Percentiles rank a stretch among this genome's conserved stretches.
Evolutionary conservation across 2,113 vertebrate species (phyloP).

Genomic region (Haemorhous mexicanus): DNA sequence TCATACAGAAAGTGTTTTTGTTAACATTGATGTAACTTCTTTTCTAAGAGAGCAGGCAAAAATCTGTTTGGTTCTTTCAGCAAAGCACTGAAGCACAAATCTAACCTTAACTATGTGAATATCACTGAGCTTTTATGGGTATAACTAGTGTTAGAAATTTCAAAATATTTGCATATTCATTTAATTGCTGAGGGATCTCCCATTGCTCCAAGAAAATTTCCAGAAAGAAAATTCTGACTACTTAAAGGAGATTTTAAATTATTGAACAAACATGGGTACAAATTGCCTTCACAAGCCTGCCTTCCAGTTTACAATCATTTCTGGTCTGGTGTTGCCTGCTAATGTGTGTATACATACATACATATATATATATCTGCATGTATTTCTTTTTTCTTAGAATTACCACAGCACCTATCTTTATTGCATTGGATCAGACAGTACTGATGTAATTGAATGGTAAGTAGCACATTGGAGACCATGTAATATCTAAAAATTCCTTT

Average conservation of each 20-base stretch:
- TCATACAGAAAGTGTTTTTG: slow-evolving; percentile 11
- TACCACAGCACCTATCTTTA: not conserved
- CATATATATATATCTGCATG: not conserved
- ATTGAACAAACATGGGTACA: accelerated
- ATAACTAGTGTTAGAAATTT: not conserved
- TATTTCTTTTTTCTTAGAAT: not conserved
- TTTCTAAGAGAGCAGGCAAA: not conserved
- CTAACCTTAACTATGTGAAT: not conserved
- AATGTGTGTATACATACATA: not conserved
- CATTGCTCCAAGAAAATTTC: not conserved
- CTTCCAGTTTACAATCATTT: not conserved
- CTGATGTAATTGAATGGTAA: not conserved
- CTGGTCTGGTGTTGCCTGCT: not conserved
- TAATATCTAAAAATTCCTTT: not conserved
- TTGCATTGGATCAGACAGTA: not conserved
- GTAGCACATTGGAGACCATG: not conserved
- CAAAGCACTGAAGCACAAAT: not conserved
- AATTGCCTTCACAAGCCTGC: not conserved
- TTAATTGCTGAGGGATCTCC: not conserved
- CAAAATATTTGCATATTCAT: not conserved
- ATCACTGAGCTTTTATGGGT: not conserved
- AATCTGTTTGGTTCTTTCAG: not conserved
- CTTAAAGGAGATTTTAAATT: not conserved
- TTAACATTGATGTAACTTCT: not conserved
- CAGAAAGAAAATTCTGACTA: not conserved